Percentiles rank a stretch among this genome's conserved stretches.
Evolutionary conservation across 2,888 invertebrate species (phyloP).

Genomic region (Griposia aprilina): DNA sequence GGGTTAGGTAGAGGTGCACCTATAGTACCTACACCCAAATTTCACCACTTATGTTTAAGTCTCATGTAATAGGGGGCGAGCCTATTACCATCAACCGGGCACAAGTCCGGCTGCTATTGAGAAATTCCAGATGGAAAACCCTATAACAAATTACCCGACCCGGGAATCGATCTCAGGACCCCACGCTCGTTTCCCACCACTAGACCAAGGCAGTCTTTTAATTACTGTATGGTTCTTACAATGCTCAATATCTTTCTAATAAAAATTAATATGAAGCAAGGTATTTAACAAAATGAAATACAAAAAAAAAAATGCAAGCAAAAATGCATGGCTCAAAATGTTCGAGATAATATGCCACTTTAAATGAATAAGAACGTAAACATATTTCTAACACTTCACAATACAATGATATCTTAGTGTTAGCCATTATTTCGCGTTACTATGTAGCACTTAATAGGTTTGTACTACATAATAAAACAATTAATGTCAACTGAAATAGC

Average conservation of each 20-base stretch:
- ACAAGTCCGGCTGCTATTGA: neutral
- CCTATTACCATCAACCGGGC: no score
- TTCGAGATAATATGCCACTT: constrained; percentile 14
- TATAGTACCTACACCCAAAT: neutral
- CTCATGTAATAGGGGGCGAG: neutral
- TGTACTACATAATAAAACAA: constrained; percentile 43
- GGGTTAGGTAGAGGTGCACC: neutral
- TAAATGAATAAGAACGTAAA: constrained; percentile 28
- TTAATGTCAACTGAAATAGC: constrained; percentile 48
- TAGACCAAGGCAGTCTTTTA: neutral
- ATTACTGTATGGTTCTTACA: neutral
- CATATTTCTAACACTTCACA: constrained; percentile 51
- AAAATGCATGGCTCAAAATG: neutral
- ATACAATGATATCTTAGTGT: constrained; percentile 45
- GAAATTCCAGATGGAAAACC: neutral
- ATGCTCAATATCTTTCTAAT: neutral
- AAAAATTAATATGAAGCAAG: neutral
- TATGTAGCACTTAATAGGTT: constrained; percentile 40
- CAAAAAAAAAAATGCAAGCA: no score
- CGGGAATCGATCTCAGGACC: neutral
- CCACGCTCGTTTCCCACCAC: neutral
- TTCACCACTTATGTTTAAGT: neutral
- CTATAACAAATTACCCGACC: neutral
- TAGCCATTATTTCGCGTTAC: constrained; percentile 34
- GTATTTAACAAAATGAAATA: no score